phyloP scores from a whole-genome alignment of 2,797 vertebrate genomes.

The Gallinago nigripennis region DNA sequence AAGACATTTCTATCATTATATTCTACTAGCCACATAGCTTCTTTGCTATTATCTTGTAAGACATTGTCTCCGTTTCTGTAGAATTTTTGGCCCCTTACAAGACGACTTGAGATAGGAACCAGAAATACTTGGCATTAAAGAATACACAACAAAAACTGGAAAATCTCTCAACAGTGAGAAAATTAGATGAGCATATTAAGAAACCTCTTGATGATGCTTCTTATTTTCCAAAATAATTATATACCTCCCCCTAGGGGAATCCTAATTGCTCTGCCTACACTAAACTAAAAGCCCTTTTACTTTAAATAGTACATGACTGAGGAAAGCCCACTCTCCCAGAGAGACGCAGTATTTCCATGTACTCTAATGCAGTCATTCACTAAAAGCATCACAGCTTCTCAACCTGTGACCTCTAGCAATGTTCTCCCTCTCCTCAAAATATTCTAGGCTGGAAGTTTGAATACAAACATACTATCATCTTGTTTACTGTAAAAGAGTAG shows the following conservation, averaged over 20 bases:
- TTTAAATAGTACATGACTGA: not conserved
- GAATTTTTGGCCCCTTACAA: not conserved
- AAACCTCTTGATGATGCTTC: not conserved
- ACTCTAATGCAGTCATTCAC: not conserved
- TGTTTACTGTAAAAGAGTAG: constrained; percentile 11
- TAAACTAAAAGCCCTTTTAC: constrained; percentile 26
- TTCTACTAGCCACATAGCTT: not conserved
- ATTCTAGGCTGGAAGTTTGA: constrained; percentile 8
- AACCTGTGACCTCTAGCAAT: not conserved
- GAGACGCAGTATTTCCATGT: not conserved
- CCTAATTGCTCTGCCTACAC: not conserved
- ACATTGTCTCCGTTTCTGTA: not conserved
- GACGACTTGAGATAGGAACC: not conserved
- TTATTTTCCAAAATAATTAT: constrained; percentile 9
- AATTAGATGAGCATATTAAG: not conserved
- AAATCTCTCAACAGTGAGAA: not conserved
- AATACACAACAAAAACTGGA: not conserved
- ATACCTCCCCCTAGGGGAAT: not conserved
- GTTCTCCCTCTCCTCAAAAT: constrained; percentile 6
- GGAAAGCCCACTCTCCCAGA: not conserved
- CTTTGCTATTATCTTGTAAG: not conserved
- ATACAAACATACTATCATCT: not conserved
- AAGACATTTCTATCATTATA: not conserved
- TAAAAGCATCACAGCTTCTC: constrained; percentile 15
- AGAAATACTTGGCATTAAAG: not conserved